These are phyloP conservation scores for Trypoxylon attenuatum DNA, from an alignment of 2,888 invertebrate genomes.

Conservation along the genomic window DNA sequence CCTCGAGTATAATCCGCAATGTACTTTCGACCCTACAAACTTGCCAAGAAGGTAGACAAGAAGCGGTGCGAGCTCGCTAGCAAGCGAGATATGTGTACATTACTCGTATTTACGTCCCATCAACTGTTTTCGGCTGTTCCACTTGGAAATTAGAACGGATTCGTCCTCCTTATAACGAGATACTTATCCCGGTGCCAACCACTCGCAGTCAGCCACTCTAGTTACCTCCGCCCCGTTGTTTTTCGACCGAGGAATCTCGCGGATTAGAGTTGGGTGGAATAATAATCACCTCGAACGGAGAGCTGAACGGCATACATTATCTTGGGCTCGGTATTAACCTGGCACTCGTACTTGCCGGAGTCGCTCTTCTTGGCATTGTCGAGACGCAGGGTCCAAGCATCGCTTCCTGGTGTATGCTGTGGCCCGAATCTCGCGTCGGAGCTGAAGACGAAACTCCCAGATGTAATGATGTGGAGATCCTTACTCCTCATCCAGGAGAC, in stretches of 20 bases:
- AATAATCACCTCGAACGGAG: conserved; percentile 78
- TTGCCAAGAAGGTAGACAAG: too few species aligned
- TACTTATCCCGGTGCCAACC: too few species aligned
- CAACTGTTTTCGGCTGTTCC: too few species aligned
- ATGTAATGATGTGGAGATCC: conserved; percentile 83
- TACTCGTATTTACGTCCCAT: too few species aligned
- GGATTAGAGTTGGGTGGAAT: background rate
- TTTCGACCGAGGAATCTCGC: too few species aligned
- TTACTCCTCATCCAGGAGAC: conserved; percentile 85
- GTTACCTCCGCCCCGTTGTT: too few species aligned
- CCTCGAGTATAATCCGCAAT: too few species aligned
- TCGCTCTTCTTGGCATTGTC: conserved; percentile 78
- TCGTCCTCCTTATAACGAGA: background rate
- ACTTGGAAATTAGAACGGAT: background rate
- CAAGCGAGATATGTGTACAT: too few species aligned
- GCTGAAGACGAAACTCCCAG: conserved; percentile 80
- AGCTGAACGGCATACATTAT: conserved; percentile 82
- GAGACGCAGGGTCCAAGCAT: conserved; percentile 80
- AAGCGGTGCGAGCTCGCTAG: too few species aligned
- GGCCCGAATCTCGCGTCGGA: conserved; percentile 81
- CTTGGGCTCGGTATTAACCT: conserved; percentile 85
- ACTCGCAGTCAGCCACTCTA: too few species aligned
- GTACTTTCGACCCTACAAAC: too few species aligned
- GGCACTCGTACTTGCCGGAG: conserved; percentile 84
- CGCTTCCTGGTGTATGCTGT: conserved; percentile 75